Base-by-base conservation (phyloP, 2,888 invertebrate genomes). In the Xestia rhomboidea region DNA sequence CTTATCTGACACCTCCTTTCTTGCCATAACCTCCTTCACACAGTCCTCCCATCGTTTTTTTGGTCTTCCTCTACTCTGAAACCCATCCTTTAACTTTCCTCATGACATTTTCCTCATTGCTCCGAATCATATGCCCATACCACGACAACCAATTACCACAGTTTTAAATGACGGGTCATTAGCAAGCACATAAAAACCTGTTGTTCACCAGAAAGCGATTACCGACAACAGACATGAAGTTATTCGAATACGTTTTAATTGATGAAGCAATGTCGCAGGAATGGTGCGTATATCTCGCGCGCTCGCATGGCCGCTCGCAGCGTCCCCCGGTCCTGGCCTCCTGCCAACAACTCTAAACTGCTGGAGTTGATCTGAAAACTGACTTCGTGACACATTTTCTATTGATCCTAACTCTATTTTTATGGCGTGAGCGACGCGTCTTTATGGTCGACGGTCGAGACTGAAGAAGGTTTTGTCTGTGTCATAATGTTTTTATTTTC, bases 341-440 rank as follows among this genome's bases (percentile, higher is more conserved):
- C 7, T 15, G 77, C 86, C 86, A 86, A 71, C 51, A 69, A 73
- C 70, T 79, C 81, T 79, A 77, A 81, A 86, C 82, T 74, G 62
- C 76, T 79, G 78, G 79, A 82, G 70, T 71, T 70, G 76, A 84
- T 88, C 79, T 70, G 76, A 76, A 78, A 81, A 76, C 80, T 73
- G 70, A 69, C 64, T 81, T 67, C 74, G 77, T 88, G 86, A 88
- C 86, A 86, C 86, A 78, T 86, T 83, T 49, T 75, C 73, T 78
- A 86, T 78, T 78, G 83, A 86, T 85, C 77, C 71, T 73, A 79
- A 64, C 79, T 77, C 77, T 82, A 86, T 85, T 86, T 85, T 73
- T 77, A 82, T 82, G 75, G 74, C 11, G 27, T 71, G 73, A 73
- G 66, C 34, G 24, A 62, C 60, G 44, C 54, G 68, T 63, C 60